Evolutionary conservation across 1,140 invertebrate species (phyloP), one percentile per base, ranked within the genome.

Genomic region (Cardiocondyla obscurior): DNA sequence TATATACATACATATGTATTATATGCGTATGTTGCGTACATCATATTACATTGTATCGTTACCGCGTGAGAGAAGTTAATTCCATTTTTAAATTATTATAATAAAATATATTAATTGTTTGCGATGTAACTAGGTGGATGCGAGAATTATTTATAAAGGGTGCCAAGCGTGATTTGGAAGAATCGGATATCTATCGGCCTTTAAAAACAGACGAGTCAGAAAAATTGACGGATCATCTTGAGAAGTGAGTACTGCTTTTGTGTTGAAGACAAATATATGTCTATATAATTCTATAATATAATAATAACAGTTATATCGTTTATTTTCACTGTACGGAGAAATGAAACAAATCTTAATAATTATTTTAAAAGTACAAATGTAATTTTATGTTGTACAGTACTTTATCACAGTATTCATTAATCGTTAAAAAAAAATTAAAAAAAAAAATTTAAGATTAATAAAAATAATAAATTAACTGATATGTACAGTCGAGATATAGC

Each of bases 111-210:
- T 14, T 16, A 10, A 46, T 42, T 39, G 1, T 62, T 33, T 42
- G 16, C 6, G 6, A 82, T 60, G 16, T 7, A 3, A 3, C 44
- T 74, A 95, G 95, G 82, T 96, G 95, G 94, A 93, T 94, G 4
- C 82, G 93, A 33, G 92, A 94, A 3, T 88, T 96, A 79, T 95
- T 96, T 86, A 88, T 86, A 33, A 95, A 92, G 84, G 95, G 95
- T 5, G 89, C 92, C 39, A 93, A 90, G 4, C 94, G 94, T 81
- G 91, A 94, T 28, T 88, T 96, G 14, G 92, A 94, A n/a, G 87
- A 95, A n/a, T 90, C 94, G 6, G 96, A 96, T 89, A 83, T 96
- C 3, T 96, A 95, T 87, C 93, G 93, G 69, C 93, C 95, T 19
- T 82, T 95, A 8, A 91, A 90, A 64, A 86, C 85, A 19, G 95